Percentiles rank a stretch among this genome's conserved stretches.
Evolutionary conservation across 2,888 invertebrate species (phyloP).

Genomic region (Tortrix viridana): DNA sequence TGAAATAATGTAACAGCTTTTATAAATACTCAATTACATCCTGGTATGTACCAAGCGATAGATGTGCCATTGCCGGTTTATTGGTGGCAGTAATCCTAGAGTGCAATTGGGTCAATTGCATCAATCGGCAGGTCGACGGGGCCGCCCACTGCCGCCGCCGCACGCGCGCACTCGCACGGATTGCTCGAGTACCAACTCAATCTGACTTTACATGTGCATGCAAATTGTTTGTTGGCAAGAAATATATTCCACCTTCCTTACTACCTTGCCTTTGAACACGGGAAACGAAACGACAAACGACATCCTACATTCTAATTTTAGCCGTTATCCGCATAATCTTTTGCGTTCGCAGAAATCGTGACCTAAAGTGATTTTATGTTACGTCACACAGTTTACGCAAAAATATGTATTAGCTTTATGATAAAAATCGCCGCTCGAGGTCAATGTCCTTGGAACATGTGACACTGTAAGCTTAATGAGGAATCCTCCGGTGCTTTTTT

Average conservation of each 20-base stretch:
- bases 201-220: conserved; percentile 13
- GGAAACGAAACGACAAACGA: not conserved
- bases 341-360: conserved; percentile 16
- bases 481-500: not conserved
- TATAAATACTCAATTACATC: not conserved
- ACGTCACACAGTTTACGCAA: conserved; percentile 52
- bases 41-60: conserved; percentile 45
- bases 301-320: conserved; percentile 1
- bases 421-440: conserved; percentile 58
- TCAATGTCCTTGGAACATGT: conserved; percentile 47
- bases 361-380: conserved; percentile 45
- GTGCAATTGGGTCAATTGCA: conserved; percentile 66
- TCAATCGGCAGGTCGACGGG: conserved; percentile 56
- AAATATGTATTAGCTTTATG: conserved; percentile 56
- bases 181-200: conserved; percentile 36
- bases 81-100: conserved; percentile 39
- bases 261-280: not conserved
- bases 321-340: conserved; percentile 9
- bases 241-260: not conserved
- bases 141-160: conserved; percentile 49
- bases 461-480: conserved; percentile 1
- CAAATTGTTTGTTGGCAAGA: conserved; percentile 6
- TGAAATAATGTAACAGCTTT: not conserved
- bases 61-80: conserved; percentile 56
- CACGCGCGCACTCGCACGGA: conserved; percentile 34